These are phyloP conservation scores for Hycleus phaleratus DNA, from an alignment of 1,140 invertebrate genomes.

Conservation along the genomic window DNA sequence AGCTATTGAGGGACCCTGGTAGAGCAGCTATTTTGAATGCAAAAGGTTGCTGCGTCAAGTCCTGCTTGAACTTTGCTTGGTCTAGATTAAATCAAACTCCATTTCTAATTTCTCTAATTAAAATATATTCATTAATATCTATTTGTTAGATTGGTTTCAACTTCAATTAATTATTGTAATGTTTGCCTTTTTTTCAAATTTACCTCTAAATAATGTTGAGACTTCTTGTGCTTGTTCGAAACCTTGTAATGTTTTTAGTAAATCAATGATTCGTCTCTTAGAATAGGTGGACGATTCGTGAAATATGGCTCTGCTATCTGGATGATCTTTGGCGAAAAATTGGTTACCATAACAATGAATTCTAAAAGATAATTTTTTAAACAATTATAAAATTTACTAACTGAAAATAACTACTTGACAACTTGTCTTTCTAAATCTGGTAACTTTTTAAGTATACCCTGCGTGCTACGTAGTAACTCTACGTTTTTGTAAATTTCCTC, in stretches of 20 bases:
- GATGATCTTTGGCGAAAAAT: constrained; percentile 67
- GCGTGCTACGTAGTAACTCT: constrained; percentile 56
- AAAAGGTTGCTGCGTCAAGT: too few relatives aligned
- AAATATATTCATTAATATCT: too few relatives aligned
- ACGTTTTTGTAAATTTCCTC: constrained; percentile 61
- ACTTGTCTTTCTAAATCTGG: constrained; percentile 92
- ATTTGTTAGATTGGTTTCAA: too few relatives aligned
- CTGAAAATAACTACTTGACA: constrained; percentile 60
- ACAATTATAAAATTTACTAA: neutral
- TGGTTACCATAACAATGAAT: constrained; percentile 82
- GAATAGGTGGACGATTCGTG: constrained; percentile 87
- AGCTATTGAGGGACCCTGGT: too few relatives aligned
- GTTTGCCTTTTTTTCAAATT: too few relatives aligned
- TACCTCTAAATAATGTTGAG: constrained; percentile 54
- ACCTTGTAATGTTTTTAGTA: constrained; percentile 74
- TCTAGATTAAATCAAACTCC: too few relatives aligned
- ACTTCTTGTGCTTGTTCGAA: constrained; percentile 66
- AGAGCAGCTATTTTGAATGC: too few relatives aligned
- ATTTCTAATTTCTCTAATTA: too few relatives aligned
- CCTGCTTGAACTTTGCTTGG: too few relatives aligned
- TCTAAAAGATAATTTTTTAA: constrained; percentile 46
- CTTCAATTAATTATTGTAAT: neutral
- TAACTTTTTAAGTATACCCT: constrained; percentile 62
- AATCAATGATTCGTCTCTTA: constrained; percentile 82
- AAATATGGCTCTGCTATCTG: constrained; percentile 86